These are phyloP conservation scores for Ctenosaura bakeri DNA, from an alignment of 2,797 vertebrate genomes.

Conservation along the genomic window DNA sequence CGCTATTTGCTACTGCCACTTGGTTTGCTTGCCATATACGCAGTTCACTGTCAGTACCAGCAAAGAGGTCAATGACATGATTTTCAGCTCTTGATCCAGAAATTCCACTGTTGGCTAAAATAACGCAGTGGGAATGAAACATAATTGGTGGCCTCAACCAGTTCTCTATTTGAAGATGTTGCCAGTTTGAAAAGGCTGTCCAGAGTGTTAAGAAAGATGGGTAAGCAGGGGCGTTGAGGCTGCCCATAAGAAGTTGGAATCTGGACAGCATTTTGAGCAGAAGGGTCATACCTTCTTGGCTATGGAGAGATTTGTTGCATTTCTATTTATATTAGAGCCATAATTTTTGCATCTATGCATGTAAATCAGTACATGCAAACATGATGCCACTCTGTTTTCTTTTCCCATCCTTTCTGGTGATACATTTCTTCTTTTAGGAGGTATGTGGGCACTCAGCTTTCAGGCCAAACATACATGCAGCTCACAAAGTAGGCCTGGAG, in stretches of 20 bases:
- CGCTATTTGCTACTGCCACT: neutral
- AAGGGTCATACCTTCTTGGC: too few relatives aligned
- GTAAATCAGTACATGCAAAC: neutral
- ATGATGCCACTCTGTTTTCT: neutral
- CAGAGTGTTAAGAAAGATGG: too few relatives aligned
- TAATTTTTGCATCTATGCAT: neutral
- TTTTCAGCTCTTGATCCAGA: neutral
- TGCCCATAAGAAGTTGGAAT: too few relatives aligned
- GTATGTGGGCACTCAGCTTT: neutral
- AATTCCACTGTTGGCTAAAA: neutral
- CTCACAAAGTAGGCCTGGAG: neutral
- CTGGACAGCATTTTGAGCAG: too few relatives aligned
- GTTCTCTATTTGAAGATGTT: neutral
- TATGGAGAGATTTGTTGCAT: neutral
- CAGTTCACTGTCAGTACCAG: neutral
- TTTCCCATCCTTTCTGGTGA: neutral
- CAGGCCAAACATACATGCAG: neutral
- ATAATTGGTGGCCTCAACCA: neutral
- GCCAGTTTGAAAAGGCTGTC: too few relatives aligned
- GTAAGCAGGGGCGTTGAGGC: too few relatives aligned
- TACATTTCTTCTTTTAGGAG: neutral
- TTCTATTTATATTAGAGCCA: neutral
- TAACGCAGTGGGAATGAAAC: neutral
- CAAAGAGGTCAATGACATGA: neutral
- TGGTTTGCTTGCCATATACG: neutral